Conservation (phyloP, 2,797 vertebrate genomes). For the Anas georgica region DNA sequence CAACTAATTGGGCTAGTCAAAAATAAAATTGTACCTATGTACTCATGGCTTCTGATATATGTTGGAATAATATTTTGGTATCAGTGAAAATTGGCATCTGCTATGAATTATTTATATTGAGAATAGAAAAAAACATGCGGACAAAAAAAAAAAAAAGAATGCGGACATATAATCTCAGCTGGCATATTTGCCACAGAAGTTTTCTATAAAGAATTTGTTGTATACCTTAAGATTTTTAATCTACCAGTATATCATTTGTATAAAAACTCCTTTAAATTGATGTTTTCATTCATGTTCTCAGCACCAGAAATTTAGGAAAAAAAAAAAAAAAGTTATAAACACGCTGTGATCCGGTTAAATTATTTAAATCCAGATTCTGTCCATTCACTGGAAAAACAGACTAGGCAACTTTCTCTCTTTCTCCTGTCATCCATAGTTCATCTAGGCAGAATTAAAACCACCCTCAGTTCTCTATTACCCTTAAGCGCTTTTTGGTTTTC, state of each 20-base stretch:
- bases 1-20: background rate
- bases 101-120: background rate
- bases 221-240: background rate
- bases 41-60: background rate
- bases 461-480: background rate
- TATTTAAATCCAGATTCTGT: background rate
- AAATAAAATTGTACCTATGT: background rate
- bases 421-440: background rate
- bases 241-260: background rate
- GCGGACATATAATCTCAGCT: background rate
- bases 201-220: background rate
- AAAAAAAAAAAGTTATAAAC: background rate
- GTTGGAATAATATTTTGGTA: background rate
- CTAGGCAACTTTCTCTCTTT: background rate
- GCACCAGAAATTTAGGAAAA: background rate
- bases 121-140: background rate
- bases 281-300: background rate
- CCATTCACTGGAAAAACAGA: background rate
- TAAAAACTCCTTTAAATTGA: background rate
- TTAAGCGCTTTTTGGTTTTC: background rate
- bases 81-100: background rate
- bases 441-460: background rate
- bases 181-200: background rate
- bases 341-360: background rate
- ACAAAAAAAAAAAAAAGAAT: background rate